Conservation (phyloP, 2,797 vertebrate species). For the Gallirallus australis region DNA sequence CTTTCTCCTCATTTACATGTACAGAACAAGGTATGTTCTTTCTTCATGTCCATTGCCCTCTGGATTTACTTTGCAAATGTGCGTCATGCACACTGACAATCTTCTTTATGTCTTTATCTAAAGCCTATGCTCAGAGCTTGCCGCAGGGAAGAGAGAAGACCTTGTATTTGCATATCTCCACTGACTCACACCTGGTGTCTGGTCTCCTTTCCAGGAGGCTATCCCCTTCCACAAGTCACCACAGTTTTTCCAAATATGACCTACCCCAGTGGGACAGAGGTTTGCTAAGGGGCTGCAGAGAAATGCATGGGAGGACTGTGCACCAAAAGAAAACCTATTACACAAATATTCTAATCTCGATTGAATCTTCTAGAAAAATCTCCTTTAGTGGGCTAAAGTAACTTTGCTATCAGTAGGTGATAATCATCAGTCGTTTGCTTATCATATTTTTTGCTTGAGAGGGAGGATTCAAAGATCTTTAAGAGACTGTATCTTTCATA, state of each 20-base stretch:
- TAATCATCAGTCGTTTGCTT: neutral
- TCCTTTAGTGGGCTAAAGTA: neutral
- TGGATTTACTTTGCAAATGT: neutral
- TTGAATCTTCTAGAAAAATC: neutral
- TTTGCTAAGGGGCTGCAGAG: neutral
- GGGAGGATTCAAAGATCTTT: neutral
- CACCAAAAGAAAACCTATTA: neutral
- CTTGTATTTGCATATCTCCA: neutral
- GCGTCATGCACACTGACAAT: neutral
- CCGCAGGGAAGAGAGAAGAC: neutral
- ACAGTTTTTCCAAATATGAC: neutral
- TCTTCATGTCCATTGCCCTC: neutral
- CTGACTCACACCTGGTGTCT: neutral
- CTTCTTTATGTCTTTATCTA: neutral
- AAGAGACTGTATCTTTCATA: neutral
- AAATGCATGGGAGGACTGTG: neutral
- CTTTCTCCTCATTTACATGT: neutral
- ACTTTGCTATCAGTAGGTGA: neutral
- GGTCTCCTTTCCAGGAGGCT: neutral
- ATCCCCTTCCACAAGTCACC: neutral
- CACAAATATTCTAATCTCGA: neutral
- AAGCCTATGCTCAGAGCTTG: neutral
- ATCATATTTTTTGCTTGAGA: neutral
- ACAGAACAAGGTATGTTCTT: neutral
- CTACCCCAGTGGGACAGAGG: neutral